A percentile compares a stretch with the other conserved stretches of the same genome.
Conservation (phyloP, 2,888 invertebrate species). For the Eretmocerus hayati region DNA sequence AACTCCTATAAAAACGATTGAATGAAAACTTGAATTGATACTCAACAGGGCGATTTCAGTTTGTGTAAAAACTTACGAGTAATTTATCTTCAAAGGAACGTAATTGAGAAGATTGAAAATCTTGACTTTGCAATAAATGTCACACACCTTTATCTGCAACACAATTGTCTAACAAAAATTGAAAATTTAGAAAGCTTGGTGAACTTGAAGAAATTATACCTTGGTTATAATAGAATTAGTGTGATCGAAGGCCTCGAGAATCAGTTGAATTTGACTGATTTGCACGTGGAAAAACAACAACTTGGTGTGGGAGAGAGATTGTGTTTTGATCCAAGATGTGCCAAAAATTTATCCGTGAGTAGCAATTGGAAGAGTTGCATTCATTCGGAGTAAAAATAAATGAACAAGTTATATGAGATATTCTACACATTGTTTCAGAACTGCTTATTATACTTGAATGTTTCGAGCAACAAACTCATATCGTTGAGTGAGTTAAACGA, state of each 20-base stretch:
- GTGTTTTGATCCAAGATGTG: slow-evolving; percentile 61
- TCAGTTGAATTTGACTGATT: slow-evolving; percentile 55
- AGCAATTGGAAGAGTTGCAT: not conserved
- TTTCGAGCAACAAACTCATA: slow-evolving; percentile 57
- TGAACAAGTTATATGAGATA: slow-evolving; percentile 2
- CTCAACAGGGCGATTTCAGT: slow-evolving; percentile 40
- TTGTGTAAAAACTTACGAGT: slow-evolving; percentile 52
- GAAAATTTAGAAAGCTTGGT: slow-evolving; percentile 58
- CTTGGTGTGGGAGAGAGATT: slow-evolving; percentile 53
- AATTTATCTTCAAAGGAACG: slow-evolving; percentile 74
- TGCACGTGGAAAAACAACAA: slow-evolving; percentile 63
- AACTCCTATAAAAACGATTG: too few species aligned
- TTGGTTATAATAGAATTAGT: slow-evolving; percentile 61
- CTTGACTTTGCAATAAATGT: slow-evolving; percentile 59
- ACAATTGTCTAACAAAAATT: slow-evolving; percentile 67
- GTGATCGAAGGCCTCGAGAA: slow-evolving; percentile 64
- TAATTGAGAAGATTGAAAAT: slow-evolving; percentile 67
- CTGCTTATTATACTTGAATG: slow-evolving; percentile 54
- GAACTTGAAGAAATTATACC: slow-evolving; percentile 70
- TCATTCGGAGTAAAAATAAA: not conserved
- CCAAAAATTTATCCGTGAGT: slow-evolving; percentile 53
- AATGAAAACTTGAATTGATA: too few species aligned
- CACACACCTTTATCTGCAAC: slow-evolving; percentile 66
- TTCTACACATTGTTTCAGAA: too few species aligned
- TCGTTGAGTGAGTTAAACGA: slow-evolving; percentile 52